Evolutionary conservation across 2,888 invertebrate genomes (phyloP), one percentile per base, ranked within the genome.

Genomic region (Spodoptera littoralis): DNA sequence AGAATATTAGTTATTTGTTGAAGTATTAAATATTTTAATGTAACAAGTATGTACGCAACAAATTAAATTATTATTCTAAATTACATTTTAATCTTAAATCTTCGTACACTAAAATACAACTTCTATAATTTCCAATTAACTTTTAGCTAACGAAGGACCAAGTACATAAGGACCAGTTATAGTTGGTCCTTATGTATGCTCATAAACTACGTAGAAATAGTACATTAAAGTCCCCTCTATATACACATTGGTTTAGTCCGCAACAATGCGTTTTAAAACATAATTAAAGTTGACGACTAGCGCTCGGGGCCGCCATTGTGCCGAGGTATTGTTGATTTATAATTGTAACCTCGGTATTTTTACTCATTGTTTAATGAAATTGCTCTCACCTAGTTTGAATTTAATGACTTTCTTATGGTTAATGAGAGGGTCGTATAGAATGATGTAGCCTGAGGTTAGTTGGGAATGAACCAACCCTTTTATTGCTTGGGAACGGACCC

Each of bases 281-380:
- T 84, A 83, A 87, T 85, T 85, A 85, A 86, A 85, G 83, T 82
- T 81, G 76, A 81, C 79, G 77, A 75, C 62, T 62, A 50, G 56
- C 55, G 61, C 73, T 64, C 68, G 54, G 60, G 65, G 79, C 59
- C 13, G 50, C 77, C 64, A 84, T 84, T 84, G 82, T 85, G 58
- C 47, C 47, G 59, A 49, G 55, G 77, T 77, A 82, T 84, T 85
- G 86, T 85, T 85, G 83, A 84, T 83, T 83, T 85, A 83, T 86
- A 87, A 87, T 84, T 85, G 85, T 85, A 82, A 73, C 77, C 69
- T 69, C 62, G 65, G 53, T 65, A 72, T 74, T 80, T 74, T 75
- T 73, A 66, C 68, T 79, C 71, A 80, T 73, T 76, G 72, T 71
- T 70, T 55, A 50, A 64, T 63, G 56, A 63, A 74, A 76, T 74